These are phyloP conservation scores for Nephrocerus scutellatus DNA, from an alignment of 2,888 invertebrate species.

Conservation along the genomic window DNA sequence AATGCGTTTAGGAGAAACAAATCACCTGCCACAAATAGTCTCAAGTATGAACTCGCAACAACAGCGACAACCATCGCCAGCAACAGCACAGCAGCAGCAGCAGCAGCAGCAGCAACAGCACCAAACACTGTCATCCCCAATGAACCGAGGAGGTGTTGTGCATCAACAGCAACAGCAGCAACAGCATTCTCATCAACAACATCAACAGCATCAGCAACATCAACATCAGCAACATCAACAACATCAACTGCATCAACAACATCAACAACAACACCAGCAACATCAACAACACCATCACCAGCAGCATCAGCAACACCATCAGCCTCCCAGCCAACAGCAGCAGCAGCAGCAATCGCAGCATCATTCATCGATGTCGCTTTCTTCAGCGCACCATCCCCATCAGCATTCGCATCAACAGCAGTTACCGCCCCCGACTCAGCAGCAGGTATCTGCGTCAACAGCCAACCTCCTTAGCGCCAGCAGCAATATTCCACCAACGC, in stretches of 20 bases:
- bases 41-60: constrained; percentile 56
- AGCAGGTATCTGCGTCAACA: constrained; percentile 18
- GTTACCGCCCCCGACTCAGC: constrained; percentile 21
- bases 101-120: constrained; percentile 33
- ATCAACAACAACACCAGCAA: constrained; percentile 8
- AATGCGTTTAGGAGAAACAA: constrained; percentile 36
- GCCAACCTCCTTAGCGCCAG: too few species aligned
- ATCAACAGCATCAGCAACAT: constrained; percentile 11
- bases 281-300: constrained; percentile 13
- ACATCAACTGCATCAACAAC: constrained; percentile 16
- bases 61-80: constrained; percentile 49
- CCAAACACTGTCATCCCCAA: constrained; percentile 36
- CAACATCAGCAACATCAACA: constrained; percentile 10
- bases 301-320: constrained; percentile 22
- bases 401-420: constrained; percentile 20
- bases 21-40: constrained; percentile 40
- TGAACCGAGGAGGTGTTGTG: constrained; percentile 1
- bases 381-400: constrained; percentile 26
- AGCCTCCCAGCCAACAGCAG: constrained; percentile 25
- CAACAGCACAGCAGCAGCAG: constrained; percentile 18
- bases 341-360: constrained; percentile 22
- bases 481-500: constrained; percentile 30
- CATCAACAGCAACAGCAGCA: constrained; percentile 9
- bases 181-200: constrained; percentile 8
- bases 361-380: constrained; percentile 27